Conservation (phyloP, 2,113 vertebrate species). For the human (Homo sapiens) region DNA sequence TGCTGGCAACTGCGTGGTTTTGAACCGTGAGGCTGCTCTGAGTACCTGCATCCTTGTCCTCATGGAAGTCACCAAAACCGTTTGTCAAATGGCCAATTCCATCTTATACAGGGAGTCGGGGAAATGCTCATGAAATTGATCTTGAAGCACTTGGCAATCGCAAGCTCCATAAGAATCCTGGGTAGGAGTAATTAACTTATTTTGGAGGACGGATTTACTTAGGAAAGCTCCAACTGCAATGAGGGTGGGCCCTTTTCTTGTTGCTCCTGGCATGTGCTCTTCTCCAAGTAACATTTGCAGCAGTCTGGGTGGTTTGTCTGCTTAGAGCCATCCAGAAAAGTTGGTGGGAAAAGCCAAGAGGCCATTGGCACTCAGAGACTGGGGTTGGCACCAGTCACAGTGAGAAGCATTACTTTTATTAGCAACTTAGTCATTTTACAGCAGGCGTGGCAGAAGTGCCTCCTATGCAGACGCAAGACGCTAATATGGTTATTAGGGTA, state of each 20-base stretch:
- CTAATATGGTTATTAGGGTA: background rate
- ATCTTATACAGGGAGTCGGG: background rate
- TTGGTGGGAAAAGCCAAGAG: conserved; percentile 73
- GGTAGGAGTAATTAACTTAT: conserved; percentile 57
- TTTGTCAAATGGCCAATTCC: conserved; percentile 38
- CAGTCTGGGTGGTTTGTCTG: conserved; percentile 78
- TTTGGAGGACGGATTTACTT: conserved; percentile 70
- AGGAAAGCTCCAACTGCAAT: conserved; percentile 54
- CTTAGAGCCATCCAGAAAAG: conserved; percentile 67
- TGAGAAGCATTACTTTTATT: conserved; percentile 70
- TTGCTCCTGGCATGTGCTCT: conserved; percentile 71
- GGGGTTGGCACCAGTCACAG: conserved; percentile 57
- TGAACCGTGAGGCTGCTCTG: background rate
- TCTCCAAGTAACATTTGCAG: conserved; percentile 56
- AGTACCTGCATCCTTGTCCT: background rate
- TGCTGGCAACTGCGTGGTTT: background rate
- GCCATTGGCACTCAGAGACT: conserved; percentile 55
- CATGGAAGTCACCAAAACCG: background rate
- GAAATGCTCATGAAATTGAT: conserved; percentile 62
- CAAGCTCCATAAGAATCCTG: conserved; percentile 26
- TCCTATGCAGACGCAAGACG: background rate
- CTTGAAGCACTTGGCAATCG: conserved; percentile 56
- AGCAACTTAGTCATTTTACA: conserved; percentile 55
- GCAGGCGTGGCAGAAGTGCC: background rate
- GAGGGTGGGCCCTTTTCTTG: conserved; percentile 76